A percentile compares a stretch with the other conserved stretches of the same genome.
These are phyloP conservation scores for Morone saxatilis DNA, from an alignment of 2,113 vertebrate species.

Conservation along the genomic window DNA sequence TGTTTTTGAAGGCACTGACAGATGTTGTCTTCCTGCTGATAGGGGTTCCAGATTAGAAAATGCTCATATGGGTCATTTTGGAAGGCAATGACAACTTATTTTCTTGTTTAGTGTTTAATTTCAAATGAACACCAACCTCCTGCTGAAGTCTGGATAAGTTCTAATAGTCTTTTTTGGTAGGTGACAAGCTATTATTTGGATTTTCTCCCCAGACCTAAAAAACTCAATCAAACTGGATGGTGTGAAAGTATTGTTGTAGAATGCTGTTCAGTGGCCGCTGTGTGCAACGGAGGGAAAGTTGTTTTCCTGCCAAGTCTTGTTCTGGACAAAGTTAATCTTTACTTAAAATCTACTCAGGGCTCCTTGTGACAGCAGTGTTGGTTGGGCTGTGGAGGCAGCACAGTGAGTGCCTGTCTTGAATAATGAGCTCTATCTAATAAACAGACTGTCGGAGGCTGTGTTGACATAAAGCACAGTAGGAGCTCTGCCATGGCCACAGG, in stretches of 20 bases:
- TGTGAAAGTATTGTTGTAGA: conserved; percentile 25
- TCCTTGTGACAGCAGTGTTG: conserved; percentile 59
- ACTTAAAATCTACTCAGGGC: conserved; percentile 60
- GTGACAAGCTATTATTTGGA: conserved; percentile 31
- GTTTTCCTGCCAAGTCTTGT: conserved; percentile 48
- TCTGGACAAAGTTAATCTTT: conserved; percentile 64
- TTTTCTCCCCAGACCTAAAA: background rate
- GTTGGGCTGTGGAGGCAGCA: conserved; percentile 42
- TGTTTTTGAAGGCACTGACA: background rate
- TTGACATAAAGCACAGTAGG: conserved; percentile 72
- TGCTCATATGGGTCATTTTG: background rate
- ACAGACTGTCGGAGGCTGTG: conserved; percentile 66
- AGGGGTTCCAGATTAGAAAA: conserved; percentile 2
- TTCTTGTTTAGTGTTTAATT: conserved; percentile 12
- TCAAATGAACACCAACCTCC: conserved; percentile 25
- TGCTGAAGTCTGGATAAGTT: conserved; percentile 28
- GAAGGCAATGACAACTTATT: background rate
- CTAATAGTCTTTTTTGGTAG: conserved; percentile 36
- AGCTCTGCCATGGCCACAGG: conserved; percentile 65
- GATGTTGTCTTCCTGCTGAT: conserved; percentile 2
- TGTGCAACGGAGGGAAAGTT: conserved; percentile 36
- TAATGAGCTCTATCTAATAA: conserved; percentile 81
- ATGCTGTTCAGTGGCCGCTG: conserved; percentile 20
- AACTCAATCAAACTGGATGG: conserved; percentile 12
- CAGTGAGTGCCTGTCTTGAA: conserved; percentile 68